These are phyloP conservation scores for Himalopsyche japonica DNA, from an alignment of 2,888 invertebrate species.

Conservation along the genomic window DNA sequence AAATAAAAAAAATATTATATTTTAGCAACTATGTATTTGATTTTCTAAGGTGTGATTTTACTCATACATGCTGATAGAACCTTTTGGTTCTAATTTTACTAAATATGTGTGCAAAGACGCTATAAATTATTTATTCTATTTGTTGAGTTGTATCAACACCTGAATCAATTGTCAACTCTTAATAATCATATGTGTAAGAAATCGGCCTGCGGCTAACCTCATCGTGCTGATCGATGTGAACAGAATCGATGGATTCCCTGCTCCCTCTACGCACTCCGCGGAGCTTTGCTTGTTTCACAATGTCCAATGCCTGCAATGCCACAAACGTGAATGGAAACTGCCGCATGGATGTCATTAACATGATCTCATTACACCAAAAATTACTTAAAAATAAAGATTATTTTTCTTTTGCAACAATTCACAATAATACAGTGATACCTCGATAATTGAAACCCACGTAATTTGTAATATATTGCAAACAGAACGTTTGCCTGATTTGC, in stretches of 20 bases:
- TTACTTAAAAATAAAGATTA: not conserved
- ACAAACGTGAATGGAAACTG: constrained; percentile 32
- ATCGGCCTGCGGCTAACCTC: constrained; percentile 61
- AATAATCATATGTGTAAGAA: not conserved
- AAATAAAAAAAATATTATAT: no score
- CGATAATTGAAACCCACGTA: no score
- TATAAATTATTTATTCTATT: not conserved
- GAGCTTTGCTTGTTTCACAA: constrained; percentile 89
- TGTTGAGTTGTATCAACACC: not conserved
- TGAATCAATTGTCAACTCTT: not conserved
- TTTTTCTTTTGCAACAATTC: not conserved
- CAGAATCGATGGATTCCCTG: constrained; percentile 72
- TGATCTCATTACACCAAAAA: not conserved
- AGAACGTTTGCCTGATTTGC: no score
- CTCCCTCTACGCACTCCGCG: constrained; percentile 71
- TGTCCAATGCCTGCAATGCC: constrained; percentile 77
- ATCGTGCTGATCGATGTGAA: constrained; percentile 75
- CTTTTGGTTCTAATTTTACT: no score
- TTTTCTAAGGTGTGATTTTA: no score
- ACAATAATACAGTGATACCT: no score
- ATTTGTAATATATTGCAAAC: no score
- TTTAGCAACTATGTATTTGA: no score
- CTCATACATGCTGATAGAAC: no score
- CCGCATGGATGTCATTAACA: not conserved
- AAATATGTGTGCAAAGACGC: no score